Evolutionary conservation across 2,797 vertebrate species (phyloP), one percentile per base, ranked within the genome.

Genomic region (Setipinna tenuifilis): DNA sequence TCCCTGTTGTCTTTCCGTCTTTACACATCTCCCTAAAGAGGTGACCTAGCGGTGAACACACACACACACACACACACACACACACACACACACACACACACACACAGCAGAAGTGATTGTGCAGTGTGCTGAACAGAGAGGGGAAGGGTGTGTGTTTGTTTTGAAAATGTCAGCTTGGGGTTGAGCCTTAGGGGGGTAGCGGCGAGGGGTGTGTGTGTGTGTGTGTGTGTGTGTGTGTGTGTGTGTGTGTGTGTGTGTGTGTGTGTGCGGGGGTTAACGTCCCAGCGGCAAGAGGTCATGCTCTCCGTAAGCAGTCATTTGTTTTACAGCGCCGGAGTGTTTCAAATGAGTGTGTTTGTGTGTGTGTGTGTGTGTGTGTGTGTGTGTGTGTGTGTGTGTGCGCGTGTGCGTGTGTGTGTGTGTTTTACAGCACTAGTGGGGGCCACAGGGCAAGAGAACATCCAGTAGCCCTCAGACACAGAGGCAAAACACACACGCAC

Each of bases 121-220:
- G n/a, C 9, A 23, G 61, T 65, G n/a, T 54, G 7, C 9, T 54
- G 50, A 0, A 54, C 7, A 10, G 9, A 10, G 50, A 9, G 7
- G 50, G 50, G 50, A 54, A 54, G 50, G n/a, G 61, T 65, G 61
- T 71, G 65, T 71, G 11, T 75, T 75, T 84, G n/a, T 88, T 82
- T 71, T 58, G 58, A 75, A 87, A 83, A 31, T 82, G 75, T 88
- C 82, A 80, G 83, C 83, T 31, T 25, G 28, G 28, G 57, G 85
- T 62, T 88, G 62, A 83, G 48, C 58, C 86, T 87, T 80, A 80
- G 61, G 57, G 48, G 82, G 28, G 68, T 3, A 7, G 50, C 3
- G 14, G 14, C 5, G 14, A 6, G 35, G 65, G 4, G 46, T 48
- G 46, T 48, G 46, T 3, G 46, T 3, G n/a, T n/a, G n/a, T n/a